These are phyloP conservation scores for Siniperca knerii DNA, from an alignment of 2,113 vertebrate species.

Conservation along the genomic window DNA sequence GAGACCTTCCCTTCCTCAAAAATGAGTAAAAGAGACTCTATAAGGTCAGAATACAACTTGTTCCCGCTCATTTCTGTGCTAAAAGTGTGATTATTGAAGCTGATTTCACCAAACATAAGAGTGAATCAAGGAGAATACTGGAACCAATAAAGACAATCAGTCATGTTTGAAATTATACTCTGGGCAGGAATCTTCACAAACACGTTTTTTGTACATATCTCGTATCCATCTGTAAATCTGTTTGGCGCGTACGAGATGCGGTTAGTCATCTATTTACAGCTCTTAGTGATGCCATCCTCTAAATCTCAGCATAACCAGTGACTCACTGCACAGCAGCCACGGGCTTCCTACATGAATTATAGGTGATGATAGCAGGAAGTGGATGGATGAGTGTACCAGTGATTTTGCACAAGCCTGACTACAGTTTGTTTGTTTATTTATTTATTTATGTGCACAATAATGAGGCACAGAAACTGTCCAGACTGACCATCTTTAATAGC, in stretches of 20 bases:
- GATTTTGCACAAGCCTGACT: not conserved
- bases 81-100: not conserved
- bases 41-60: not conserved
- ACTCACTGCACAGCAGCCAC: conserved; percentile 20
- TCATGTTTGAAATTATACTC: not conserved
- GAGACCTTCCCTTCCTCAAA: not conserved
- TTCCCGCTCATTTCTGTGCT: not conserved
- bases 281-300: conserved; percentile 34
- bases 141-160: not conserved
- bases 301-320: conserved; percentile 26
- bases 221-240: not conserved
- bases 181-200: not conserved
- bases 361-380: conserved; percentile 41
- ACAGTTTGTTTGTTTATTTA: not conserved
- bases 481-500: not conserved
- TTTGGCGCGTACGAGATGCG: not conserved
- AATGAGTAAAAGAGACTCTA: not conserved
- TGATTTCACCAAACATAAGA: not conserved
- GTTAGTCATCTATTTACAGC: conserved; percentile 46
- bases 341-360: conserved; percentile 33
- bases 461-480: not conserved
- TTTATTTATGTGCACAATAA: conserved; percentile 25
- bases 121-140: not conserved
- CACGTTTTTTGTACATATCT: not conserved
- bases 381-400: conserved; percentile 9